Evolutionary conservation across 2,888 invertebrate species (phyloP), one percentile per base, ranked within the genome.

Genomic region (Chirona hameri): DNA sequence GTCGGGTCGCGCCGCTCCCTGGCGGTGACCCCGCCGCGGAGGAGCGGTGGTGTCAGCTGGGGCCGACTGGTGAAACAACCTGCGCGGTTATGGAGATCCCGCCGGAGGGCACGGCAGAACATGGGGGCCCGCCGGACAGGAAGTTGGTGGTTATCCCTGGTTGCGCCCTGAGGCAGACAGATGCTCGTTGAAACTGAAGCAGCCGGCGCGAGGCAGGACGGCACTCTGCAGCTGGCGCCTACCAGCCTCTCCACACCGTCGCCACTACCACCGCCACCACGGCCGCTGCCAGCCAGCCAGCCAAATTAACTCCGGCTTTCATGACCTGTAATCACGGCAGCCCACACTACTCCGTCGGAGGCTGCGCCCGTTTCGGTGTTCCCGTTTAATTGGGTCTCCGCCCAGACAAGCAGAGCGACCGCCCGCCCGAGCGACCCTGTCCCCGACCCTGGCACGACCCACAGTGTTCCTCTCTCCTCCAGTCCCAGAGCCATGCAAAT

Each of bases 361-460:
- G 7, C 72, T 12, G 72, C 15, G 72, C 31, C 72, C 18, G 72
- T 29, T 31, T 72, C 72, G 15, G 72, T 7, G 72, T 31, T 31
- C 29, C 72, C 72, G 18, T 31, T 72, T 72, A 72, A 72, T 72
- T 72, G 31, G 72, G 72, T 10, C 72, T 29, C 31, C 72, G 72
- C 72, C 72, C 72, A 29, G 18, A 27, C 65, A 10, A 27, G 65
- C n/a, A 7, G 65, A 65, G 65, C 65, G 60, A 52, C 10, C 65
- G 72, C 29, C 72, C 31, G 29, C 69, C 27, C 69, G 10, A 14
- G 27, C 60, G 24, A 29, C 31, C 69, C 29, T 24, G 69, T 24
- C 60, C 24, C 60, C 60, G 60, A 2, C 60, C 24, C 60, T n/a
- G 18, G 52, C 52, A 2, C 60, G 60, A 60, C 24, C 60, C 60